phyloP scores from a whole-genome alignment of 2,113 vertebrate genomes.

The Dascyllus trimaculatus region DNA sequence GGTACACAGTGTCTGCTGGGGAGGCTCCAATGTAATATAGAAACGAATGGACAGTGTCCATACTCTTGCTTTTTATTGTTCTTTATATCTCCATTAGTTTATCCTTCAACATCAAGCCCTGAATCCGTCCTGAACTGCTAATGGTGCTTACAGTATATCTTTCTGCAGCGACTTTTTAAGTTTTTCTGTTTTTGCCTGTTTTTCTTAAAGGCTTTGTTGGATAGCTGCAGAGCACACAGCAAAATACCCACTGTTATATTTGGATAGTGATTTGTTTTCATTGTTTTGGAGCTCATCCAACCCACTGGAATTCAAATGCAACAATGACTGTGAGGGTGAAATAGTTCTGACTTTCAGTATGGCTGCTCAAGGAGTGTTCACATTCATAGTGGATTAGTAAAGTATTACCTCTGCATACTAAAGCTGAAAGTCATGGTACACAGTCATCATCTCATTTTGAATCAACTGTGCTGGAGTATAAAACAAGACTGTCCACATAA shows the following conservation, averaged over 20 bases:
- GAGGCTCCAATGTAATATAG: not conserved
- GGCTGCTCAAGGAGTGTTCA: constrained; percentile 3
- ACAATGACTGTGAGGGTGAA: not conserved
- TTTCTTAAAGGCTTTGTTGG: no score
- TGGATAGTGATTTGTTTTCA: constrained; percentile 9
- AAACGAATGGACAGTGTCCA: not conserved
- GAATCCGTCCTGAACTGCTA: not conserved
- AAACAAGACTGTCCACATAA: not conserved
- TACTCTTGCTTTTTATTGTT: not conserved
- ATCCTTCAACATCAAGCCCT: not conserved
- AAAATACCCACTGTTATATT: constrained; percentile 1
- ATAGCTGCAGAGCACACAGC: not conserved
- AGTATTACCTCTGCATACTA: not conserved
- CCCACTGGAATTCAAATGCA: constrained; percentile 21
- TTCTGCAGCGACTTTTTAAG: no score
- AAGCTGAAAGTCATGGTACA: not conserved
- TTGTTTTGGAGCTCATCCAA: not conserved
- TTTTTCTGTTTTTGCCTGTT: not conserved
- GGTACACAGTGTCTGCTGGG: not conserved
- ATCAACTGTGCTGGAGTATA: not conserved
- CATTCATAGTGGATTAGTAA: not conserved
- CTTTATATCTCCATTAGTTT: not conserved
- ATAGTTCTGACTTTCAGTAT: not conserved
- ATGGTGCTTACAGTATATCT: not conserved
- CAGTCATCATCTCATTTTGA: not conserved